Evolutionary conservation across 2,113 vertebrate genomes (phyloP).

Genomic region (Dendropsophus ebraccatus): DNA sequence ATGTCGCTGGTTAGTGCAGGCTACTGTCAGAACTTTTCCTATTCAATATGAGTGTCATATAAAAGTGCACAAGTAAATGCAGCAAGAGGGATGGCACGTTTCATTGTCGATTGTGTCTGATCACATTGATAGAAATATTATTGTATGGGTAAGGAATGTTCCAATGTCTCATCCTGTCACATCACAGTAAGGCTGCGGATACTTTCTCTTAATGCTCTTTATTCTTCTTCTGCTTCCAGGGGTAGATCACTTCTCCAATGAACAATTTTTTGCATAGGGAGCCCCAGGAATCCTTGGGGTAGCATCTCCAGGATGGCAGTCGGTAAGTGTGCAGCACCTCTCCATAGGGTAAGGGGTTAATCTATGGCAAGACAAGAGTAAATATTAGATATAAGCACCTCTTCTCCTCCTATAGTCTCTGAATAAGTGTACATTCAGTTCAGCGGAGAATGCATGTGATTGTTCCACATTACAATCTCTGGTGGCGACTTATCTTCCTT

Average conservation of each 20-base stretch:
- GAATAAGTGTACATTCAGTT: background rate
- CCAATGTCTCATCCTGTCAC: background rate
- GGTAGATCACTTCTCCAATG: constrained; percentile 92
- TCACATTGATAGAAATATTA: background rate
- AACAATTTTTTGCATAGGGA: constrained; percentile 91
- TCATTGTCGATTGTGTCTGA: background rate
- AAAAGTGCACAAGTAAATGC: background rate
- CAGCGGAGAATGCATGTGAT: no score
- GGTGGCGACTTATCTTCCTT: no score
- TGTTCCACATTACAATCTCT: no score
- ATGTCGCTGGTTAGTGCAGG: background rate
- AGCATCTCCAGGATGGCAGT: constrained; percentile 86
- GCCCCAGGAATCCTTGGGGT: constrained; percentile 89
- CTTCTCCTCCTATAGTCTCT: no score
- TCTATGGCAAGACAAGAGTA: constrained; percentile 71
- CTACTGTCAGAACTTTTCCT: background rate
- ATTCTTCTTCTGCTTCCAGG: constrained; percentile 89
- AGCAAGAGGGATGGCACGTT: background rate
- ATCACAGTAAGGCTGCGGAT: accelerated
- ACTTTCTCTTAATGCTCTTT: constrained; percentile 78
- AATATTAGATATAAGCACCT: background rate
- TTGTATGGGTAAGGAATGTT: background rate
- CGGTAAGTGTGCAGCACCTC: constrained; percentile 82
- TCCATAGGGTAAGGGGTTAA: constrained; percentile 84
- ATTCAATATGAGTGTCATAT: background rate